A percentile compares a stretch with the other conserved stretches of the same genome.
phyloP scores from a whole-genome alignment of 1,140 invertebrate species.

The Rhagoletis pomonella region DNA sequence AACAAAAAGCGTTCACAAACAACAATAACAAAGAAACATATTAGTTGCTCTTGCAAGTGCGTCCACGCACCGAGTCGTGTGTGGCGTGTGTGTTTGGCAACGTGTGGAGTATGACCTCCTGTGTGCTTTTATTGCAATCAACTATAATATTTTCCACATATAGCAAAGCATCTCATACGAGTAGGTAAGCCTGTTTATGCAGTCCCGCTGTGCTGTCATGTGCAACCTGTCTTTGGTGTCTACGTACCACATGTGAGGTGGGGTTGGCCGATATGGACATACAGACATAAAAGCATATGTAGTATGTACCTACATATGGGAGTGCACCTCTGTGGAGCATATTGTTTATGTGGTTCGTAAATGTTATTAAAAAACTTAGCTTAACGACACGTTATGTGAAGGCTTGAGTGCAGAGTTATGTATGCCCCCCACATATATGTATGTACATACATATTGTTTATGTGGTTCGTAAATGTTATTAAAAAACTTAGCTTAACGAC shows the following conservation, averaged over 20 bases:
- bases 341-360: slow-evolving; percentile 42
- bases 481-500: slow-evolving; percentile 29
- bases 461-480: slow-evolving; percentile 42
- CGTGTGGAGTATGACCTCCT: too few species aligned
- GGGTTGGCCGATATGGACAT: too few species aligned
- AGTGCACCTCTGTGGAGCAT: not conserved
- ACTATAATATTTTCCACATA: too few species aligned
- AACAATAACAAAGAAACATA: not conserved
- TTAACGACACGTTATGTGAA: slow-evolving; percentile 16
- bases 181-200: too few species aligned
- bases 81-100: too few species aligned
- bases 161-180: too few species aligned
- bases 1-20: not conserved
- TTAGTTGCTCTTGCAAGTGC: not conserved
- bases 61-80: not conserved
- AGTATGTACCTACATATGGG: too few species aligned
- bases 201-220: slow-evolving; percentile 15
- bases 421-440: too few species aligned
- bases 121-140: too few species aligned
- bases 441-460: slow-evolving; percentile 10
- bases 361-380: slow-evolving; percentile 40
- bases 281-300: too few species aligned
- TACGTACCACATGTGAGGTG: too few species aligned
- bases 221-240: not conserved
- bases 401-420: not conserved